phyloP scores from a whole-genome alignment of 2,113 vertebrate genomes.

The Anser brachyrhynchus region DNA sequence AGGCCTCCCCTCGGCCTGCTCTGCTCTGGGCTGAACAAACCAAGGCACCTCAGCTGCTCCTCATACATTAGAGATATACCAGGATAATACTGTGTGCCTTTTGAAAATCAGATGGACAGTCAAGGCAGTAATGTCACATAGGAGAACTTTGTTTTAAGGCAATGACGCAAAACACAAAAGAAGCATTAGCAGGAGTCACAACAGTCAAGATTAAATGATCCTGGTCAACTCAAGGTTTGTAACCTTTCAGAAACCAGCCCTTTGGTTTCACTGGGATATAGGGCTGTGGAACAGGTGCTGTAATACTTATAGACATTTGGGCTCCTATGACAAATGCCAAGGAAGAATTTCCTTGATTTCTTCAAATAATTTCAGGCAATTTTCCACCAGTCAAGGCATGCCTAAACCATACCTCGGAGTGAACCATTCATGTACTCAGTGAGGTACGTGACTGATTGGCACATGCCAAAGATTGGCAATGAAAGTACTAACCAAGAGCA shows the following conservation, averaged over 20 bases:
- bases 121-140: fast-evolving
- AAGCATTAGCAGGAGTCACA: neutral
- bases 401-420: neutral
- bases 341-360: slow-evolving; percentile 9
- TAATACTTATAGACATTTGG: neutral
- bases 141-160: neutral
- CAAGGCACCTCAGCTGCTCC: too few relatives aligned
- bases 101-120: neutral
- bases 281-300: neutral
- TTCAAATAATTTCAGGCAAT: neutral
- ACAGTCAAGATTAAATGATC: neutral
- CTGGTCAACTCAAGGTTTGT: neutral
- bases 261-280: neutral
- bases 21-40: too few relatives aligned
- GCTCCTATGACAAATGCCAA: fast-evolving
- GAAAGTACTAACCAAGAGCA: neutral
- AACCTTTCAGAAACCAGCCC: neutral
- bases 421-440: neutral
- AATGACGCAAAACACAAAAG: neutral
- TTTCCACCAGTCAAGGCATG: neutral
- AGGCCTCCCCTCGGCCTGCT: too few relatives aligned
- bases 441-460: neutral
- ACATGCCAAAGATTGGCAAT: neutral
- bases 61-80: neutral
- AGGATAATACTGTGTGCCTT: neutral